Percentiles rank a stretch among this genome's conserved stretches.
Evolutionary conservation across 2,888 invertebrate genomes (phyloP).

Genomic region (Altica lythri): DNA sequence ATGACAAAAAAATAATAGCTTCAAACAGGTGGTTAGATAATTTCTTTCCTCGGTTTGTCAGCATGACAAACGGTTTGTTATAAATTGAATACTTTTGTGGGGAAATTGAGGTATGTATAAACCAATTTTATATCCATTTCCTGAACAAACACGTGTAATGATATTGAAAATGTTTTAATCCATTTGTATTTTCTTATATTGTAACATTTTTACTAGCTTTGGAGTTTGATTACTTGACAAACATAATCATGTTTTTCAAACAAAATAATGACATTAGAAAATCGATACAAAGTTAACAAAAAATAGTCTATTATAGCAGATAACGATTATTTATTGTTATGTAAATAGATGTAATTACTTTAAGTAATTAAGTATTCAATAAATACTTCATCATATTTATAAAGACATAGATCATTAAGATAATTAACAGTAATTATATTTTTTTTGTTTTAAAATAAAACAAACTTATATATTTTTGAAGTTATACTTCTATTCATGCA

Average conservation of each 20-base stretch:
- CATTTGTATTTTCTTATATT: slow-evolving; percentile 40
- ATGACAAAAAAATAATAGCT: slow-evolving; percentile 33
- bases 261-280: slow-evolving; percentile 42
- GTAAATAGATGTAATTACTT: no score
- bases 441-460: no score
- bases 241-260: slow-evolving; percentile 44
- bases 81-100: slow-evolving; percentile 30
- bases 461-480: no score
- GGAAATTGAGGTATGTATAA: slow-evolving; percentile 30
- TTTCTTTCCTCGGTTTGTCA: slow-evolving; percentile 41
- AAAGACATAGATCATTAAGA: no score
- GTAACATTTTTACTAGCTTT: slow-evolving; percentile 40
- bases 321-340: no score
- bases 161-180: slow-evolving; percentile 43
- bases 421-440: no score
- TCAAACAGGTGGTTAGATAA: slow-evolving; percentile 44
- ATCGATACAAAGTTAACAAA: no score
- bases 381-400: no score
- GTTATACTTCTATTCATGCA: no score
- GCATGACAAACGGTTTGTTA: slow-evolving; percentile 39
- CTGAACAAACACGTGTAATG: slow-evolving; percentile 49
- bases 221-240: slow-evolving; percentile 45
- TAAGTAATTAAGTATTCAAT: no score
- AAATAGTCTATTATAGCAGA: no score
- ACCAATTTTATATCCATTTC: slow-evolving; percentile 53